These are phyloP conservation scores for Crax fasciolata DNA, from an alignment of 2,797 vertebrate genomes.

Conservation along the genomic window DNA sequence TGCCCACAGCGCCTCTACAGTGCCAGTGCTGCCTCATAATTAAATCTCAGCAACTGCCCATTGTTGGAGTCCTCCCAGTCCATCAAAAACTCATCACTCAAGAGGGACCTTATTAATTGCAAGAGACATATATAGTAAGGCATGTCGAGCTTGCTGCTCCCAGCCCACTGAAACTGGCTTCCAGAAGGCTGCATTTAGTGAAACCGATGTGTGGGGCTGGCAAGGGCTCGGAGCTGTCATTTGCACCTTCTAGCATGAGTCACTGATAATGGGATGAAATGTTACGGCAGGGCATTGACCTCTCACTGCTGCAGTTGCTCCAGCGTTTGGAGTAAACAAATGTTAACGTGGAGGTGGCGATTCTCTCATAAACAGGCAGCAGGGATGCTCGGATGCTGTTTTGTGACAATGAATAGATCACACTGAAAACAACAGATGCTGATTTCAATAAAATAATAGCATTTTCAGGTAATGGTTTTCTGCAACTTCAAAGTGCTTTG, in stretches of 20 bases:
- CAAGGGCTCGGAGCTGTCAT: neutral
- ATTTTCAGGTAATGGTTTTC: slow-evolving; percentile 45
- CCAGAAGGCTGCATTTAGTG: neutral
- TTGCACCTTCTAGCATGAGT: neutral
- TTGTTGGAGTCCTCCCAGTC: slow-evolving; percentile 4
- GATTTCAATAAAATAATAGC: slow-evolving; percentile 69
- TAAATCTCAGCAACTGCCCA: neutral
- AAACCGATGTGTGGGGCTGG: neutral
- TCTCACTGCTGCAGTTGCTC: neutral
- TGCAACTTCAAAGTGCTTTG: slow-evolving; percentile 27
- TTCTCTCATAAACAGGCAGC: slow-evolving; percentile 18
- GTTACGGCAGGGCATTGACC: slow-evolving; percentile 6
- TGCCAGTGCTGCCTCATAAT: neutral
- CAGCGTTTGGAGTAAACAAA: slow-evolving; percentile 25
- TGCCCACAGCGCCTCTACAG: neutral
- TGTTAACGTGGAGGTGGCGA: neutral
- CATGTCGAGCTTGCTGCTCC: neutral
- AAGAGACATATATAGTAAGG: neutral
- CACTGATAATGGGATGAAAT: neutral
- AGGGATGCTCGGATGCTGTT: slow-evolving; percentile 16
- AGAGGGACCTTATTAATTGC: slow-evolving; percentile 12
- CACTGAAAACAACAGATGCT: slow-evolving; percentile 68
- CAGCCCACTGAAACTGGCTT: neutral
- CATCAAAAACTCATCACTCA: neutral
- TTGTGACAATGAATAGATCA: slow-evolving; percentile 46